Percentiles rank a stretch among this genome's conserved stretches.
Conservation (phyloP, 2,113 vertebrate genomes). For the Oncorhynchus gorbuscha region DNA sequence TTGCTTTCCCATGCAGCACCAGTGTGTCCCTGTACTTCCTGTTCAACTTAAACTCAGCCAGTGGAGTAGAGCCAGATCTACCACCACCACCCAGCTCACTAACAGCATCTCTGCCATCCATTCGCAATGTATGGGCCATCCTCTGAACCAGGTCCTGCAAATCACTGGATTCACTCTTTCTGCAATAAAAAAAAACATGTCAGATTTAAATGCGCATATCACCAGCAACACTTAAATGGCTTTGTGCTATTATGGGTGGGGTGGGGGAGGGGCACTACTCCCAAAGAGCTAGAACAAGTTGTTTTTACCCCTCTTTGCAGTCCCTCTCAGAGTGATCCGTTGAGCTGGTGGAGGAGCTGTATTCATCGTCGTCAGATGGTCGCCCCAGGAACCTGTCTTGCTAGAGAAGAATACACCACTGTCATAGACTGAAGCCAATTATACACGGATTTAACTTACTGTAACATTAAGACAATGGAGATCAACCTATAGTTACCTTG, state of each 20-base stretch:
- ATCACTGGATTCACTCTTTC: slow-evolving; percentile 80
- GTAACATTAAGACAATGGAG: neutral
- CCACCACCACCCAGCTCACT: slow-evolving; percentile 44
- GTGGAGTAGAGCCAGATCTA: slow-evolving; percentile 20
- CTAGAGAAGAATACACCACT: slow-evolving; percentile 6
- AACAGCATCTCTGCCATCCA: slow-evolving; percentile 77
- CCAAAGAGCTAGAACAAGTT: no score
- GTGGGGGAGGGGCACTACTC: no score
- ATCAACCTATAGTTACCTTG: slow-evolving; percentile 35
- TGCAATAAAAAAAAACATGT: slow-evolving; percentile 39
- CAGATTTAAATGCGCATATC: no score
- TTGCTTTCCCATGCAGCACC: slow-evolving; percentile 86
- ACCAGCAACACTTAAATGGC: neutral
- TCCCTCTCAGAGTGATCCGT: slow-evolving; percentile 89
- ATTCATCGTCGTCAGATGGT: slow-evolving; percentile 83
- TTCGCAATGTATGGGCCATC: slow-evolving; percentile 90
- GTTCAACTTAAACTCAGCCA: slow-evolving; percentile 85
- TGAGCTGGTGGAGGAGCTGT: slow-evolving; percentile 90
- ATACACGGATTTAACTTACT: neutral
- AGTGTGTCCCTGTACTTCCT: slow-evolving; percentile 90
- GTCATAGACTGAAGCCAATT: neutral
- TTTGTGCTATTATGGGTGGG: no score
- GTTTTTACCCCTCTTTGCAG: slow-evolving; percentile 79
- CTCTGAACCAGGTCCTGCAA: slow-evolving; percentile 90
- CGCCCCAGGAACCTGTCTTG: slow-evolving; percentile 51